Evolutionary conservation across 2,113 vertebrate species (phyloP).

Genomic region (Pterophyllum scalare): DNA sequence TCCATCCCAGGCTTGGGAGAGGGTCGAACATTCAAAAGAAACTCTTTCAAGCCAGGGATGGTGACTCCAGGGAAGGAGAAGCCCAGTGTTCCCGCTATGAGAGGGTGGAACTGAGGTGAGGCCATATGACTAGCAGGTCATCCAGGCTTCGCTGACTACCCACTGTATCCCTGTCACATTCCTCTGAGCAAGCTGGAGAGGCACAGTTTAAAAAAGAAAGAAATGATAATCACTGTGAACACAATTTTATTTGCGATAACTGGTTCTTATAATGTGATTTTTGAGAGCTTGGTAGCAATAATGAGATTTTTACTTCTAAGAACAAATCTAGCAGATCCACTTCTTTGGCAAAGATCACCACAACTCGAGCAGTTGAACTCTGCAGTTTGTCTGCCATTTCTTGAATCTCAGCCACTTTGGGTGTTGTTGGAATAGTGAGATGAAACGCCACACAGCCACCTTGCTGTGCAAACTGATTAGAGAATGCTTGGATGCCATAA

Average conservation of each 20-base stretch:
- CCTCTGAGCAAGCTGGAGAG: conserved; percentile 55
- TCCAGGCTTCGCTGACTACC: conserved; percentile 80
- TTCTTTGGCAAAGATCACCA: conserved; percentile 80
- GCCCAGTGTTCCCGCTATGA: conserved; percentile 78
- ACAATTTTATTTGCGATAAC: background rate
- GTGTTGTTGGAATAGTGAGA: conserved; percentile 72
- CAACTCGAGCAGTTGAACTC: conserved; percentile 68
- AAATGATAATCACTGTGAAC: background rate
- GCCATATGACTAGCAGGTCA: conserved; percentile 73
- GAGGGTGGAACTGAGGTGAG: conserved; percentile 60
- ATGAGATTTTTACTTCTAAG: conserved; percentile 55
- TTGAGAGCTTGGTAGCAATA: no score
- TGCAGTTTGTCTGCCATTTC: conserved; percentile 70
- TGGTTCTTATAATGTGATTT: background rate
- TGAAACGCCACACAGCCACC: conserved; percentile 78
- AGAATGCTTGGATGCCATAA: conserved; percentile 81
- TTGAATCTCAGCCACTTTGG: conserved; percentile 53
- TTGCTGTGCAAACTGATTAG: conserved; percentile 63
- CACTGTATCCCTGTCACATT: conserved; percentile 80
- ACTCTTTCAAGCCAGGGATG: conserved; percentile 76
- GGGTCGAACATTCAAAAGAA: conserved; percentile 72
- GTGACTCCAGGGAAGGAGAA: conserved; percentile 73
- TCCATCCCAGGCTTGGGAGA: conserved; percentile 63
- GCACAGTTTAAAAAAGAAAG: background rate
- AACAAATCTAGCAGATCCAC: conserved; percentile 74